Conservation (phyloP, 1,140 invertebrate genomes). For the Drosophila pectinifera region DNA sequence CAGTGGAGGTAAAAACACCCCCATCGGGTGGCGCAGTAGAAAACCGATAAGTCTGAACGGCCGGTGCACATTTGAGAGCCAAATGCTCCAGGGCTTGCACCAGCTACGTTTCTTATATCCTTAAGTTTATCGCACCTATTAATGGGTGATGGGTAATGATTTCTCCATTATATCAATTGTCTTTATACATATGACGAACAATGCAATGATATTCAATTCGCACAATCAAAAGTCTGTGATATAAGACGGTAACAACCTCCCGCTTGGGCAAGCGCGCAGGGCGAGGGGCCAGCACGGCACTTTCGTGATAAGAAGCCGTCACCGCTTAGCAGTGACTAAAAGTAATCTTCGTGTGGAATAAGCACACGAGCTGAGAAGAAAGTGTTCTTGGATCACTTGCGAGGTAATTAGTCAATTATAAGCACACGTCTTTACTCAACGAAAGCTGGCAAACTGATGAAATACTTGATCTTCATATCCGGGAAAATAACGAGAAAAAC, state of each 20-base stretch:
- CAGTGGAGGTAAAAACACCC: not conserved
- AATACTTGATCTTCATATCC: too few species aligned
- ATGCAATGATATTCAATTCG: conserved; percentile 7
- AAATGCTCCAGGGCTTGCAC: not conserved
- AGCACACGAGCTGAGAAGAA: not conserved
- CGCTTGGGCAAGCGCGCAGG: conserved; percentile 1
- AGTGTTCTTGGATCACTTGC: not conserved
- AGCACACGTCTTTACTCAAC: not conserved
- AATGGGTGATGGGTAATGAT: conserved; percentile 1
- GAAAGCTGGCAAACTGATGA: too few species aligned
- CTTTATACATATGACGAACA: not conserved
- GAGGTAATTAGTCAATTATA: not conserved
- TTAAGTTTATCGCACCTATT: not conserved
- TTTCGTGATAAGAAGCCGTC: not conserved
- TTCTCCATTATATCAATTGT: conserved; percentile 5
- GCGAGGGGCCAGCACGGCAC: conserved; percentile 2
- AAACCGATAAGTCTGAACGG: not conserved
- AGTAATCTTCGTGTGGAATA: not conserved
- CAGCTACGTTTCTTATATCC: not conserved
- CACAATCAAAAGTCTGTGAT: too few species aligned
- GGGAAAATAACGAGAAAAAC: too few species aligned
- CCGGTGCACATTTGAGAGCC: not conserved
- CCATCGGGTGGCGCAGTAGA: not conserved
- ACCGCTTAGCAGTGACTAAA: not conserved
- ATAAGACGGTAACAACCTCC: too few species aligned